Conservation (phyloP, 2,888 invertebrate genomes). For the Drosophila affinis region DNA sequence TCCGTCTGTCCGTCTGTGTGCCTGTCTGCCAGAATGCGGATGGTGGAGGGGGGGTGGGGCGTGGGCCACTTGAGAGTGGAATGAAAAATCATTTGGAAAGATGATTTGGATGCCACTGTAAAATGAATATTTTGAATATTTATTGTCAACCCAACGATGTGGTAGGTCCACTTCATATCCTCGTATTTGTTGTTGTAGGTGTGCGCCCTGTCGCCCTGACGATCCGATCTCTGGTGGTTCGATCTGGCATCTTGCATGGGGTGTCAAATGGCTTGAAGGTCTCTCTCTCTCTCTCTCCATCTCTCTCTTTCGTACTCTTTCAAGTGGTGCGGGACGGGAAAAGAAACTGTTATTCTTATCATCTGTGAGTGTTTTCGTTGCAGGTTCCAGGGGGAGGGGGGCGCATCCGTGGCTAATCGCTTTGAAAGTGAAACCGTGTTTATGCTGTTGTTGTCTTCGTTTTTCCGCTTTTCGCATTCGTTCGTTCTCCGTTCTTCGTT, state of each 20-base stretch:
- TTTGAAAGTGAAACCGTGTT: conserved; percentile 81
- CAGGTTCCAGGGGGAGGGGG: conserved; percentile 42
- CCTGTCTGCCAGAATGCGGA: too few species aligned
- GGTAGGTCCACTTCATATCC: conserved; percentile 56
- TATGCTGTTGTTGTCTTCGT: conserved; percentile 58
- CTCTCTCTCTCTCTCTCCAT: conserved; percentile 20
- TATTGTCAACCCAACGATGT: conserved; percentile 58
- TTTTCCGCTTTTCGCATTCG: conserved; percentile 61
- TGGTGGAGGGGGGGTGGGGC: neutral
- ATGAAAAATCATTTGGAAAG: conserved; percentile 39
- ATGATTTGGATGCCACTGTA: conserved; percentile 67
- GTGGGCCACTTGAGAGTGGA: conserved; percentile 52
- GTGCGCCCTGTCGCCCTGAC: conserved; percentile 61
- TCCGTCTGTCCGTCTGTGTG: too few species aligned
- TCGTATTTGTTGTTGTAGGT: conserved; percentile 44
- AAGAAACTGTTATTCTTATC: conserved; percentile 63
- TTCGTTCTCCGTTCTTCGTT: conserved; percentile 18
- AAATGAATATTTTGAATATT: conserved; percentile 68
- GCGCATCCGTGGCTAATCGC: conserved; percentile 76
- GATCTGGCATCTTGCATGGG: conserved; percentile 50
- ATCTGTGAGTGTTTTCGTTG: conserved; percentile 31
- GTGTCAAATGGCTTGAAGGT: conserved; percentile 68
- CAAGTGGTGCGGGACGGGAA: neutral
- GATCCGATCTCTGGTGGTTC: conserved; percentile 45
- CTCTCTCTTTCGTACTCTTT: conserved; percentile 5